Evolutionary conservation across 2,797 vertebrate species (phyloP).

Genomic region (Toxotes lorentzi): DNA sequence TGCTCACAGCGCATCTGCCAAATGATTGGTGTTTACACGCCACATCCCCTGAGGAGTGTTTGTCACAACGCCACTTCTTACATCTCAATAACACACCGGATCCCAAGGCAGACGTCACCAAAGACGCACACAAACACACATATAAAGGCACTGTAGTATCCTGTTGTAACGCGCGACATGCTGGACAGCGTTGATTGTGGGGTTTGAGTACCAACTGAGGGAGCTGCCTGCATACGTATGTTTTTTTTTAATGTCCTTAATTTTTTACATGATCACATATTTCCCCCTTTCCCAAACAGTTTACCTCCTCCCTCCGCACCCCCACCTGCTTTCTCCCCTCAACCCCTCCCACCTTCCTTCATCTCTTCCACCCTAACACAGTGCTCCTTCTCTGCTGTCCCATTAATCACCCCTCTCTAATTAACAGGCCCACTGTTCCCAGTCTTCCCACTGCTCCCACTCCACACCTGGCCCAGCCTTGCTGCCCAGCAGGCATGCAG

Average conservation of each 20-base stretch:
- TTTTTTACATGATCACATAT: constrained; percentile 34
- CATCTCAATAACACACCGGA: constrained; percentile 84
- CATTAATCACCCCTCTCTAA: constrained; percentile 99
- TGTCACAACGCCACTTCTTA: constrained; percentile 85
- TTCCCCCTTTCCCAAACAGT: constrained; percentile 45
- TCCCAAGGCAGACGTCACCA: constrained; percentile 58
- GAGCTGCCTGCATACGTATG: not conserved
- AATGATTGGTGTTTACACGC: constrained; percentile 90
- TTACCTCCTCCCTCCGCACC: constrained; percentile 32
- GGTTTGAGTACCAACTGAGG: not conserved
- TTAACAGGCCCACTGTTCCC: constrained; percentile 94
- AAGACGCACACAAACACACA: constrained; percentile 22
- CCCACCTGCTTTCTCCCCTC: constrained; percentile 37
- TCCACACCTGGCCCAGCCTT: constrained; percentile 90
- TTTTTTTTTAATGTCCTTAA: constrained; percentile 5
- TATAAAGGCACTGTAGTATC: constrained; percentile 13
- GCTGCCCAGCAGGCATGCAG: constrained; percentile 79
- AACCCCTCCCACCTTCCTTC: constrained; percentile 65
- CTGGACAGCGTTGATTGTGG: not conserved
- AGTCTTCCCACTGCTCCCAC: constrained; percentile 81
- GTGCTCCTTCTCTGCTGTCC: constrained; percentile 77
- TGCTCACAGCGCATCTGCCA: constrained; percentile 87
- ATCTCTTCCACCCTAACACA: constrained; percentile 72
- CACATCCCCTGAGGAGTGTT: constrained; percentile 85
- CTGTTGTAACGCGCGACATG: not conserved